phyloP scores from a whole-genome alignment of 1,140 invertebrate genomes.

The honey bee (Apis mellifera) region DNA sequence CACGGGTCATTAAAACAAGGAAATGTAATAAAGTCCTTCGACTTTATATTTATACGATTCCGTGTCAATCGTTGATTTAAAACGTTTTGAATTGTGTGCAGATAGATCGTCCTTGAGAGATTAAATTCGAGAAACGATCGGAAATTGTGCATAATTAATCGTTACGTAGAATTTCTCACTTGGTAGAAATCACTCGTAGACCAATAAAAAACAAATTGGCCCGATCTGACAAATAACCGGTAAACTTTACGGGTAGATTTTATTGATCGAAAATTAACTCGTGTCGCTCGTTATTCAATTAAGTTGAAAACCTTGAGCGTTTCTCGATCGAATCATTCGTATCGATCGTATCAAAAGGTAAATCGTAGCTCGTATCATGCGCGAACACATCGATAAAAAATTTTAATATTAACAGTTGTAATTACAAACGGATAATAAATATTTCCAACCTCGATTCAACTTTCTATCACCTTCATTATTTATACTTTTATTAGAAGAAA shows the following conservation, averaged over 20 bases:
- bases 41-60: too few species aligned
- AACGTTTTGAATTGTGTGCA: too few species aligned
- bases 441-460: too few species aligned
- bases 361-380: too few species aligned
- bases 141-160: background rate
- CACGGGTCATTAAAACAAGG: background rate
- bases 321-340: background rate
- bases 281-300: background rate
- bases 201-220: background rate
- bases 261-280: constrained; percentile 15
- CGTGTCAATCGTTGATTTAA: background rate
- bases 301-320: background rate
- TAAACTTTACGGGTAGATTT: background rate
- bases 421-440: too few species aligned
- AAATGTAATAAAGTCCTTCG: too few species aligned
- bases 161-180: background rate
- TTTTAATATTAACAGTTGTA: too few species aligned
- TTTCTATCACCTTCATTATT: too few species aligned
- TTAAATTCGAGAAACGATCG: background rate
- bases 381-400: too few species aligned
- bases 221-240: constrained; percentile 16
- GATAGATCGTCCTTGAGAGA: background rate
- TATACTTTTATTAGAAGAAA: too few species aligned
- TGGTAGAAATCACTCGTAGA: background rate
- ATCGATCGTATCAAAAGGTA: background rate